phyloP scores from a whole-genome alignment of 2,888 invertebrate genomes.

The Spisula solida region DNA sequence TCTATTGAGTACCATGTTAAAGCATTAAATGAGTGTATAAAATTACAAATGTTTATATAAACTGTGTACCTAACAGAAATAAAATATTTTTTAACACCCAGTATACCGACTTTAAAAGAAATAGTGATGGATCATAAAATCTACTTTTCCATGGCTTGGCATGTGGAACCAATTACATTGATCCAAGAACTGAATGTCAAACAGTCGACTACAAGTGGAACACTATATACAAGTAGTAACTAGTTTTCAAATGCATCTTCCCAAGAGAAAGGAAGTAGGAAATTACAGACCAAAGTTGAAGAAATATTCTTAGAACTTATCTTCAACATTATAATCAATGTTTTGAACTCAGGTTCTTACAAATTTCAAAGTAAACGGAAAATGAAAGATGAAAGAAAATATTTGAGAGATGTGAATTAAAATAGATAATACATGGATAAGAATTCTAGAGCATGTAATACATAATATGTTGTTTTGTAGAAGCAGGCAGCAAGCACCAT shows the following conservation, averaged over 20 bases:
- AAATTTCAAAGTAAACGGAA: background rate
- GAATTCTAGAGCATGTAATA: background rate
- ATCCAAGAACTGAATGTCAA: background rate
- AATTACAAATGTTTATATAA: no score
- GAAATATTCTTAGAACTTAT: background rate
- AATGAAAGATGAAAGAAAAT: background rate
- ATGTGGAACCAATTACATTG: conserved; percentile 10
- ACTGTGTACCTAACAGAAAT: no score
- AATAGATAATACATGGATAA: background rate
- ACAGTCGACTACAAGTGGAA: background rate
- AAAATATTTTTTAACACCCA: no score
- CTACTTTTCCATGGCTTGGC: background rate
- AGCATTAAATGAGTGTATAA: no score
- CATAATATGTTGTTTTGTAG: background rate
- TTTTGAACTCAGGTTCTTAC: background rate
- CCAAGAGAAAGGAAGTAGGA: background rate
- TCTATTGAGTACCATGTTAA: no score
- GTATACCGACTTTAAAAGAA: background rate
- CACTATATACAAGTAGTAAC: background rate
- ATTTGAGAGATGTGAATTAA: background rate
- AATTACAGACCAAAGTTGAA: background rate
- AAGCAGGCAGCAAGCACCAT: background rate
- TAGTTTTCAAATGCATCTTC: background rate
- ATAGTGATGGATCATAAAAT: background rate
- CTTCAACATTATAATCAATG: background rate